Evolutionary conservation across 2,113 vertebrate genomes (phyloP), one percentile per base, ranked within the genome.

Genomic region (Callorhinus ursinus): DNA sequence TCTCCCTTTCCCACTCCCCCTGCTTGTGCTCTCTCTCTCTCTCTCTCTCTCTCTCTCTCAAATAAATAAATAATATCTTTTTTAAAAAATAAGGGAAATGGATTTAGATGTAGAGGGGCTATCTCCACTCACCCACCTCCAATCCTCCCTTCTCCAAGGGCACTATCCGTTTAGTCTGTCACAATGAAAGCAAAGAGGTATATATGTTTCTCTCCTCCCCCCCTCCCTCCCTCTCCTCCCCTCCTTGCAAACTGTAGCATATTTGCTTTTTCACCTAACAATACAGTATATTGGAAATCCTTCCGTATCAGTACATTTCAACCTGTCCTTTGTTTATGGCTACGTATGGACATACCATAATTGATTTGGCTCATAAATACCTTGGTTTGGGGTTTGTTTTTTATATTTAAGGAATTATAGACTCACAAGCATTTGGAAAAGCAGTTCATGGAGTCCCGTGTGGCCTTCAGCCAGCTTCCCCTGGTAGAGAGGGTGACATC

Each of bases 181-280:
- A 61, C 39, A 55, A 19, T 28, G 18, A 69, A 57, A 49, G 15
- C 51, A 26, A 53, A 67, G 26, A 33, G 2, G 22, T 7, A 1
- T 19, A 7, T 22, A 33, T 14, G 24, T 39, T 46, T 39, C 22
- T 63, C 55, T 46, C 63, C 5, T 21, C 14, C 22, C 57, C 9
- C 31, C 24, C 28, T 39, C 36, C 15, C 39, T 21, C 26, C 39
- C 12, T 67, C 26, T 10, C 7, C 61, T 46, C 33, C 4, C 61
- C 22, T 65, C 24, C 2, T 85, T 22, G 74, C 36, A 33, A n/a
- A 55, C 11, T 13, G 26, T 0, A n/a, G 24, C 33, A 69, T 7
- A 51, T 88, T 79, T 92, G 77, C 53, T 83, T 71, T 67, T 72
- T 80, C 33, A 33, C 42, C 63, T 81, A 71, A 61, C 5, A 61